Evolutionary conservation across 2,113 vertebrate species (phyloP).

Genomic region (Lutjanus erythropterus): DNA sequence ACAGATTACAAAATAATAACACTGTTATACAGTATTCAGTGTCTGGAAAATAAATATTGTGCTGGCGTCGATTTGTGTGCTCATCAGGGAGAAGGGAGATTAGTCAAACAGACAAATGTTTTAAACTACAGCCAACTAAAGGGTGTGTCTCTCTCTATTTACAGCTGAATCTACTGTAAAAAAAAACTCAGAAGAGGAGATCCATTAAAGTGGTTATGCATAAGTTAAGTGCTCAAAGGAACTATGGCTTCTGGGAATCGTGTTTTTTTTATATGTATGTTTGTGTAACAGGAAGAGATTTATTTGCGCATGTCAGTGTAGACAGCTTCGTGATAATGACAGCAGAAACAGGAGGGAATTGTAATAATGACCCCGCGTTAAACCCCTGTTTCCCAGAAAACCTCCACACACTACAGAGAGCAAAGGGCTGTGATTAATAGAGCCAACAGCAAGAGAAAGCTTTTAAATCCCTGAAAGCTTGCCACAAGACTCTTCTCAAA

Average conservation of each 20-base stretch:
- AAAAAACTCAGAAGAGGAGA: not conserved
- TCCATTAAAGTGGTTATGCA: constrained; percentile 11
- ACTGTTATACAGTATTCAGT: constrained; percentile 8
- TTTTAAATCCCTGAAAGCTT: constrained; percentile 75
- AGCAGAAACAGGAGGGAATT: constrained; percentile 37
- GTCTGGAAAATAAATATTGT: constrained; percentile 6
- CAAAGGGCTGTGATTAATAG: constrained; percentile 65
- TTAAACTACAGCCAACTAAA: not conserved
- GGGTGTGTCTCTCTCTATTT: not conserved
- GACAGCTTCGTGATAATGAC: constrained; percentile 18
- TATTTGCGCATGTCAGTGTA: not conserved
- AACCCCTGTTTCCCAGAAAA: constrained; percentile 58
- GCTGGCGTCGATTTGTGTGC: not conserved
- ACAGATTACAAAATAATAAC: constrained; percentile 35
- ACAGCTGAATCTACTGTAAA: not conserved
- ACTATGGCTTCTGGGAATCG: not conserved
- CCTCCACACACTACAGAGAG: constrained; percentile 19
- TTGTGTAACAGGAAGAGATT: constrained; percentile 3
- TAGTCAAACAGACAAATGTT: not conserved
- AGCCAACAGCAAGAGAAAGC: constrained; percentile 47
- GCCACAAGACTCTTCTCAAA: constrained; percentile 46
- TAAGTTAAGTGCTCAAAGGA: constrained; percentile 1
- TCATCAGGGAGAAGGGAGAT: not conserved
- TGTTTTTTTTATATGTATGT: not conserved
- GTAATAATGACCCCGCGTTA: constrained; percentile 60